Evolutionary conservation across 2,113 vertebrate species (phyloP).

Genomic region (Callipepla californica): DNA sequence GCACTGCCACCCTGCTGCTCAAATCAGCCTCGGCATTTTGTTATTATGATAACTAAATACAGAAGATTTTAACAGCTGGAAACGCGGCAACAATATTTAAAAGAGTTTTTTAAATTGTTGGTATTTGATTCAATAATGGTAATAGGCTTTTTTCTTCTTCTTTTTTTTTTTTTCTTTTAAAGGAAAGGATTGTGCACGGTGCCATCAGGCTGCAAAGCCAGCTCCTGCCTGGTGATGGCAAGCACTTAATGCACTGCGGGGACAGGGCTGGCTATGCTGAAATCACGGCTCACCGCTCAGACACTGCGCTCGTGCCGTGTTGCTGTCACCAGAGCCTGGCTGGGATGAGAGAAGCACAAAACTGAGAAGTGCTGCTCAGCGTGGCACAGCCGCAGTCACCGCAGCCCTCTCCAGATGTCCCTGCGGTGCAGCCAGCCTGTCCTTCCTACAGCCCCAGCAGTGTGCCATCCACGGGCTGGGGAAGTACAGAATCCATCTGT

Average conservation of each 20-base stretch:
- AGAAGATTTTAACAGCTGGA: constrained; percentile 81
- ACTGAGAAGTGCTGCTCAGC: background rate
- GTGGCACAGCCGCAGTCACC: background rate
- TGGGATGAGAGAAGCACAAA: background rate
- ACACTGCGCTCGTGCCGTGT: background rate
- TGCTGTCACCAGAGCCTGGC: background rate
- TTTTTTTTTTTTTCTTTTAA: constrained; percentile 39
- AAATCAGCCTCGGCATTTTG: constrained; percentile 78
- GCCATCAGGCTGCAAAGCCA: background rate
- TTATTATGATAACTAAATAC: constrained; percentile 80
- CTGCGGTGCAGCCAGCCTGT: background rate
- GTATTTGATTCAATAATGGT: constrained; percentile 74
- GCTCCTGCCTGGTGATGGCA: constrained; percentile 23
- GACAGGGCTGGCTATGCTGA: background rate
- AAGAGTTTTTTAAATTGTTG: constrained; percentile 71
- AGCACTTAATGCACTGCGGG: background rate
- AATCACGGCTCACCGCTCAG: background rate
- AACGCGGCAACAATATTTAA: constrained; percentile 78
- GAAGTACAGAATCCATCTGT: background rate
- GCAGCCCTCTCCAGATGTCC: background rate
- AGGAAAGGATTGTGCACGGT: background rate
- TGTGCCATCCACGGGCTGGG: fast-evolving
- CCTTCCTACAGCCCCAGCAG: background rate
- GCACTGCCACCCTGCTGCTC: constrained; percentile 73
- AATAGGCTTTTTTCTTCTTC: constrained; percentile 59